A percentile compares a stretch with the other conserved stretches of the same genome.
Conservation (phyloP, 2,888 invertebrate genomes). For the Lasioglossum malachurum region DNA sequence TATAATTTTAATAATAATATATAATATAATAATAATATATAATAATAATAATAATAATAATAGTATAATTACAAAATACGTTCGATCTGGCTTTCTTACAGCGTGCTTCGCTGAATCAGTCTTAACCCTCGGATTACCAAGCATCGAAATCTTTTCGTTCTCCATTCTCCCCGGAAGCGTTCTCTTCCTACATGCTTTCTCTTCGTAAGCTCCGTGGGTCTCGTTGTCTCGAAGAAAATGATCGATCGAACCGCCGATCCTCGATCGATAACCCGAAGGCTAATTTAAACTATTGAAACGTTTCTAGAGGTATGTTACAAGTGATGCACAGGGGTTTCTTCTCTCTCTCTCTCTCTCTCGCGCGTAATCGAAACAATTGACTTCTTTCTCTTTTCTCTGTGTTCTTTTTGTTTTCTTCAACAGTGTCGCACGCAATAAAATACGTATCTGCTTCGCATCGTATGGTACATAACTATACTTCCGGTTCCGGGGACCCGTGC, state of each 20-base stretch:
- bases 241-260: conserved; percentile 40
- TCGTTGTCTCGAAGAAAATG: conserved; percentile 29
- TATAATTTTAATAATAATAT: conserved; percentile 76
- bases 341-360: not conserved
- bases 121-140: conserved; percentile 79
- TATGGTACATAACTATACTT: conserved; percentile 44
- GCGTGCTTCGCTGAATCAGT: conserved; percentile 76
- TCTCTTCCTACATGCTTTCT: not conserved
- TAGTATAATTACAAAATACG: conserved; percentile 80
- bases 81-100: conserved; percentile 76
- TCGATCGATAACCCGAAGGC: conserved; percentile 76
- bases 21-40: conserved; percentile 58
- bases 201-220: not conserved
- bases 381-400: conserved; percentile 21
- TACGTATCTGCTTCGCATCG: conserved; percentile 45
- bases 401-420: not conserved
- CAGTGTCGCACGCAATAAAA: conserved; percentile 59
- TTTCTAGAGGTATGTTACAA: conserved; percentile 70
- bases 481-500: conserved; percentile 53
- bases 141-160: conserved; percentile 40
- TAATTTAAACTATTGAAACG: conserved; percentile 75
- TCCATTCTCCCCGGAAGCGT: not conserved
- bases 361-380: conserved; percentile 70
- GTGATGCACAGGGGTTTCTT: conserved; percentile 66
- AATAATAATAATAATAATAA: conserved; percentile 67